Conservation (phyloP, 2,888 invertebrate species). For the Flabesymbios commensalis region DNA sequence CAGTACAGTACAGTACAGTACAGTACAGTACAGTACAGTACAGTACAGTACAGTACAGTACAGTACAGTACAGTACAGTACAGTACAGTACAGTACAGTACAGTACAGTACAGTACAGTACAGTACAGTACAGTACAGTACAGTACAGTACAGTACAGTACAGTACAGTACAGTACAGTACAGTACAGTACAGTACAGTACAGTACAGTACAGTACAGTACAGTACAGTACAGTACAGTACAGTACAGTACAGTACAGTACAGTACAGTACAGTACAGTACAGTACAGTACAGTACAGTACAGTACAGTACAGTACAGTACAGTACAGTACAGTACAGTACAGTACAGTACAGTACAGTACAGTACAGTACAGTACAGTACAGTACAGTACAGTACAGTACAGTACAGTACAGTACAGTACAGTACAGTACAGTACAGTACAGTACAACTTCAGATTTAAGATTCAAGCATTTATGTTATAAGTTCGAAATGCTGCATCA, state of each 20-base stretch:
- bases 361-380: not conserved
- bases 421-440: too few relatives aligned
- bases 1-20: not conserved
- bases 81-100: conserved; percentile 4
- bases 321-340: not conserved
- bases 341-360: not conserved
- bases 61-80: not conserved
- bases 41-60: not conserved
- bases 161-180: conserved; percentile 9
- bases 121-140: conserved; percentile 11
- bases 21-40: not conserved
- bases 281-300: not conserved
- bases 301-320: not conserved
- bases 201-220: conserved; percentile 5
- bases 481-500: too few relatives aligned
- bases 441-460: too few relatives aligned
- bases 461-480: too few relatives aligned
- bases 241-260: not conserved
- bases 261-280: not conserved
- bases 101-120: conserved; percentile 7
- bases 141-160: not conserved
- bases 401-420: conserved; percentile 1
- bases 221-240: not conserved
- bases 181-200: conserved; percentile 12
- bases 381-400: not conserved